Conservation (phyloP, 2,797 vertebrate species). For the Amblyraja radiata region DNA sequence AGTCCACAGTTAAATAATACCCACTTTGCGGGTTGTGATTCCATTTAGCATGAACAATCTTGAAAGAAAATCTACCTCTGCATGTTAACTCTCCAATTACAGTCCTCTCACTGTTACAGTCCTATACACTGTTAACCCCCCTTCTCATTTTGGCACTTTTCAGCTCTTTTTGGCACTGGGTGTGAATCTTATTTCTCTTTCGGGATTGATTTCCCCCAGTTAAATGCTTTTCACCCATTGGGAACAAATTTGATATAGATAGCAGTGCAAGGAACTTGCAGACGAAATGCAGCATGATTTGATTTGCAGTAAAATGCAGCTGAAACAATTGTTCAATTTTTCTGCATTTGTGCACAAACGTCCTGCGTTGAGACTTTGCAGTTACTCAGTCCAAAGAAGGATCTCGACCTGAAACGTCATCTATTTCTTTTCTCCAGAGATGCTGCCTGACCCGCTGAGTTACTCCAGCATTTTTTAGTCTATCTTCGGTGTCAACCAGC, state of each 20-base stretch:
- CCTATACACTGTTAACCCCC: too few relatives aligned
- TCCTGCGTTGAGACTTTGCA: neutral
- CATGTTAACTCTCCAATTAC: neutral
- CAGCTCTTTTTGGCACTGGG: too few relatives aligned
- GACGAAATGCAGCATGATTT: neutral
- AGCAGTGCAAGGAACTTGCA: neutral
- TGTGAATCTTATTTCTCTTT: too few relatives aligned
- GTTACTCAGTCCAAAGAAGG: too few relatives aligned
- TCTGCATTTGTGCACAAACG: neutral
- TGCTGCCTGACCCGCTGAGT: too few relatives aligned
- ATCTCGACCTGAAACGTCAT: too few relatives aligned
- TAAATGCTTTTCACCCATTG: neutral
- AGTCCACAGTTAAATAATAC: neutral
- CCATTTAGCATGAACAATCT: neutral
- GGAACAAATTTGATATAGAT: neutral
- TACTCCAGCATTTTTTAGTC: too few relatives aligned
- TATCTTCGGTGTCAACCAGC: too few relatives aligned
- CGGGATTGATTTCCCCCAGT: neutral
- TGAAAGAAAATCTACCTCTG: neutral
- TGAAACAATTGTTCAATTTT: neutral
- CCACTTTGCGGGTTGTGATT: neutral
- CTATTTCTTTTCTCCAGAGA: too few relatives aligned
- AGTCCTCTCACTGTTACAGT: neutral
- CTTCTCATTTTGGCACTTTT: neutral
- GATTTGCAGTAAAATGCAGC: neutral